A percentile compares a stretch with the other conserved stretches of the same genome.
These are phyloP conservation scores for Tenualosa thibaudeaui DNA, from an alignment of 2,797 vertebrate species.

Conservation along the genomic window DNA sequence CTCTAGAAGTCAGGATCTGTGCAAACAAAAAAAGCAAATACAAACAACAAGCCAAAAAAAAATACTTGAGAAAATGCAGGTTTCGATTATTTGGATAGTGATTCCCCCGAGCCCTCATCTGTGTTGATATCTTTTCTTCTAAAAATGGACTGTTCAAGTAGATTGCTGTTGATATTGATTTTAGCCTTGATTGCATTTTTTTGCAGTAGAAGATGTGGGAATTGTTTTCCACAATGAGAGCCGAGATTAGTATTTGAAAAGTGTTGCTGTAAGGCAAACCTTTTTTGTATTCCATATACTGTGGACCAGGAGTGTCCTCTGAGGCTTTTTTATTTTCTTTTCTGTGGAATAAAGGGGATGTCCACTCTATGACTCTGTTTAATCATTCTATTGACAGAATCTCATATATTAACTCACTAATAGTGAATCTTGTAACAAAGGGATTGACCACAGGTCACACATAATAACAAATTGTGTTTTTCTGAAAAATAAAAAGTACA, in stretches of 20 bases:
- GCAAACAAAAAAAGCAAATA: neutral
- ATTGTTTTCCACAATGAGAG: neutral
- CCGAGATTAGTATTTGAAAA: slow-evolving; percentile 3
- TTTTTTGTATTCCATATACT: slow-evolving; percentile 5
- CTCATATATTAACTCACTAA: neutral
- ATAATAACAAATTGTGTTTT: neutral
- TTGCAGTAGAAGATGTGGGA: neutral
- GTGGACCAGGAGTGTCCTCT: neutral
- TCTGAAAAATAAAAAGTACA: no score
- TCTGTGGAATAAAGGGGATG: neutral
- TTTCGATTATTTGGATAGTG: neutral
- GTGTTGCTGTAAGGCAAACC: neutral
- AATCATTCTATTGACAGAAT: neutral
- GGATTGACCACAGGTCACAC: neutral
- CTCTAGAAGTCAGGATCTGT: neutral
- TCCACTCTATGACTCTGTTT: neutral
- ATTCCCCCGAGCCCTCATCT: neutral
- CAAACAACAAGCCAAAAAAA: neutral
- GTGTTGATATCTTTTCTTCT: slow-evolving; percentile 8
- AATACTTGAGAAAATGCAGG: neutral
- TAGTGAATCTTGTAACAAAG: neutral
- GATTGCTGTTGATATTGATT: slow-evolving; percentile 3
- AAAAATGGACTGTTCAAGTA: neutral
- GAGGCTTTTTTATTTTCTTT: neutral
- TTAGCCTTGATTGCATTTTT: neutral